These are phyloP conservation scores for Liposcelis brunnea DNA, from an alignment of 2,888 invertebrate genomes.

Conservation along the genomic window DNA sequence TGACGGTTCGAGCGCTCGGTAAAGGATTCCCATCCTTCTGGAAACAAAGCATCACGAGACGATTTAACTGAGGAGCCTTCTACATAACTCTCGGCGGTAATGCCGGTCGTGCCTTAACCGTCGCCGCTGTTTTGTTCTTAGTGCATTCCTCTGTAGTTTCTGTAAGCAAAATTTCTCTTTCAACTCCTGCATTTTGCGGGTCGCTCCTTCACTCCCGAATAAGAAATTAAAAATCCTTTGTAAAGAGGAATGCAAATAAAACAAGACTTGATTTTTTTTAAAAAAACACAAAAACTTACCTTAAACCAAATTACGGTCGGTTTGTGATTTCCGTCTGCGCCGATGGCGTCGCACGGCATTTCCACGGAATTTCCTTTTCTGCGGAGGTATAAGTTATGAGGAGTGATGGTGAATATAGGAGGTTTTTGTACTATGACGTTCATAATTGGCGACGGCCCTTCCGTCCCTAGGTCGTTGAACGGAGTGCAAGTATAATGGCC, in stretches of 20 bases:
- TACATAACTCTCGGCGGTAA: no score
- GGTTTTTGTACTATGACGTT: constrained; percentile 71
- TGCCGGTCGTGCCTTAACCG: no score
- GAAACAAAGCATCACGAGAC: constrained; percentile 12
- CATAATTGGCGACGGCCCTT: constrained; percentile 68
- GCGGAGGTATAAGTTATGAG: constrained; percentile 67
- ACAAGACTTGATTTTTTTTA: no score
- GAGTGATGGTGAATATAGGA: constrained; percentile 63
- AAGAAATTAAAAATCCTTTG: no score
- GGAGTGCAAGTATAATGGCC: constrained; percentile 86
- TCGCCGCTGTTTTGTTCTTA: no score
- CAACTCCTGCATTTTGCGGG: no score
- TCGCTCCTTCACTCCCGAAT: no score
- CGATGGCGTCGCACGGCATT: constrained; percentile 64
- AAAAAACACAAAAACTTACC: no score
- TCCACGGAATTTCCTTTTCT: constrained; percentile 62
- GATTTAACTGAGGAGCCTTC: no score
- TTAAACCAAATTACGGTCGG: constrained; percentile 51
- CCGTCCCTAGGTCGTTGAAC: constrained; percentile 72
- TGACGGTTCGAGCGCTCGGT: constrained; percentile 45
- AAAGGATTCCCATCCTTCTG: constrained; percentile 59
- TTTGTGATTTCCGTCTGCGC: constrained; percentile 44
- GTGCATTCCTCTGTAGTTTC: no score
- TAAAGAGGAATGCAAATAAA: no score
- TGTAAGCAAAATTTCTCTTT: no score